phyloP scores from a whole-genome alignment of 1,140 invertebrate species.

The Caenorhabditis briggsae region DNA sequence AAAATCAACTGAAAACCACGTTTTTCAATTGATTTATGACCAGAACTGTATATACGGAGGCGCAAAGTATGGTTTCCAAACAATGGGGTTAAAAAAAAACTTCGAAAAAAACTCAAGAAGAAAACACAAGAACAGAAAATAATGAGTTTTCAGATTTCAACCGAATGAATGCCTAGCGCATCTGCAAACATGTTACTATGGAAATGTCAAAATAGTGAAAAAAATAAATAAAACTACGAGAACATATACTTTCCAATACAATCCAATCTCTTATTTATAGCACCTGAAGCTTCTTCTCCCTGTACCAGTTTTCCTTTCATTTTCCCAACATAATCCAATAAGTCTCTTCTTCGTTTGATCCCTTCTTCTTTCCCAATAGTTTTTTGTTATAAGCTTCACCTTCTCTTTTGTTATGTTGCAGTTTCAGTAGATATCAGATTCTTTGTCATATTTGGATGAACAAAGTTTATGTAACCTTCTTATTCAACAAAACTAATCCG shows the following conservation, averaged over 20 bases:
- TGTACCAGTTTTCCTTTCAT: constrained; percentile 9
- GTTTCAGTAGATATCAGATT: neutral
- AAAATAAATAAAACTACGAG: neutral
- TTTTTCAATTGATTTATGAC: no score
- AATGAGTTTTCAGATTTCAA: no score
- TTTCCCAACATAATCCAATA: constrained; percentile 15
- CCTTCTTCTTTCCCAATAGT: constrained; percentile 9
- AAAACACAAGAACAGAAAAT: no score
- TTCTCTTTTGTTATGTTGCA: neutral
- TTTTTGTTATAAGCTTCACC: constrained; percentile 40
- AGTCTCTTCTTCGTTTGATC: constrained; percentile 32
- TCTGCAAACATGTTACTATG: no score
- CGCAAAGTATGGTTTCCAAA: no score
- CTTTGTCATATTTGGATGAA: neutral
- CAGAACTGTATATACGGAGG: no score
- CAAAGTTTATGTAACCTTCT: constrained; percentile 45
- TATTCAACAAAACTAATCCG: neutral
- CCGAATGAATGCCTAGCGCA: no score
- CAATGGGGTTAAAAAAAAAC: no score
- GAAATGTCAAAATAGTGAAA: neutral
- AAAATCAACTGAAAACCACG: no score
- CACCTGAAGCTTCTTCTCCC: constrained; percentile 16
- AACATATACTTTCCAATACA: neutral
- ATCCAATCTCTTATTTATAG: constrained; percentile 1
- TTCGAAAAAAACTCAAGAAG: no score